phyloP scores from a whole-genome alignment of 2,113 vertebrate species.

The Gobio gobio region DNA sequence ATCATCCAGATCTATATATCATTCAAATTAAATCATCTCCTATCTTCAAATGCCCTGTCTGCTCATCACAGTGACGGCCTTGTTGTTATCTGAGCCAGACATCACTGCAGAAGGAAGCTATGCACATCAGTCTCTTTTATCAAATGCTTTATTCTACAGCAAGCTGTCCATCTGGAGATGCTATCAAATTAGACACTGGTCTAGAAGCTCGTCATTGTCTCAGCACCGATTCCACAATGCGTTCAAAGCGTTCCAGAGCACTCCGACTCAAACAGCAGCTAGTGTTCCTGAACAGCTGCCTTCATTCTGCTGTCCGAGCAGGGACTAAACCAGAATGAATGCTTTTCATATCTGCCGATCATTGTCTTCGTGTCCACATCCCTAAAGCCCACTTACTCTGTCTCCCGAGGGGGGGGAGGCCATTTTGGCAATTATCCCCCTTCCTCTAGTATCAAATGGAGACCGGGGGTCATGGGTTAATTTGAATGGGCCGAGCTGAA shows the following conservation, averaged over 20 bases:
- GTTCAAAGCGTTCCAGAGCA: slow-evolving; percentile 34
- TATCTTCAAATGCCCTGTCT: slow-evolving; percentile 25
- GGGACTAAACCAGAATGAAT: slow-evolving; percentile 6
- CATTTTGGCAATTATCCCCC: slow-evolving; percentile 34
- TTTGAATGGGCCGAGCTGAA: slow-evolving; percentile 31
- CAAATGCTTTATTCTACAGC: slow-evolving; percentile 39
- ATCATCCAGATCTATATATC: background rate
- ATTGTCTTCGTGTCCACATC: slow-evolving; percentile 35
- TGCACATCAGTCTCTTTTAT: slow-evolving; percentile 34
- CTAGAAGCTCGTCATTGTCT: slow-evolving; percentile 35
- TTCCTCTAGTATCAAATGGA: slow-evolving; percentile 42
- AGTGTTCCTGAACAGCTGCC: slow-evolving; percentile 20
- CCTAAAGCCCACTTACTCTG: slow-evolving; percentile 24
- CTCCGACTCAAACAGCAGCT: slow-evolving; percentile 37
- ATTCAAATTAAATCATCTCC: slow-evolving; percentile 9
- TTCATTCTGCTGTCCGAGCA: slow-evolving; percentile 4
- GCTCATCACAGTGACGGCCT: slow-evolving; percentile 4
- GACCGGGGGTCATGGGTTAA: slow-evolving; percentile 30
- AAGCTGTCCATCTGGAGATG: slow-evolving; percentile 42
- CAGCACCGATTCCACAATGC: slow-evolving; percentile 5
- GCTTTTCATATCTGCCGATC: slow-evolving; percentile 44
- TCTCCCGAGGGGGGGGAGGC: background rate
- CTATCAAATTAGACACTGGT: slow-evolving; percentile 42
- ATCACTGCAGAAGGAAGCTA: slow-evolving; percentile 24
- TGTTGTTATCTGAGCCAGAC: slow-evolving; percentile 35